These are phyloP conservation scores for Axinella damicornis DNA, from an alignment of 37 sponge, comb jelly and placozoan species.

Conservation along the genomic window DNA sequence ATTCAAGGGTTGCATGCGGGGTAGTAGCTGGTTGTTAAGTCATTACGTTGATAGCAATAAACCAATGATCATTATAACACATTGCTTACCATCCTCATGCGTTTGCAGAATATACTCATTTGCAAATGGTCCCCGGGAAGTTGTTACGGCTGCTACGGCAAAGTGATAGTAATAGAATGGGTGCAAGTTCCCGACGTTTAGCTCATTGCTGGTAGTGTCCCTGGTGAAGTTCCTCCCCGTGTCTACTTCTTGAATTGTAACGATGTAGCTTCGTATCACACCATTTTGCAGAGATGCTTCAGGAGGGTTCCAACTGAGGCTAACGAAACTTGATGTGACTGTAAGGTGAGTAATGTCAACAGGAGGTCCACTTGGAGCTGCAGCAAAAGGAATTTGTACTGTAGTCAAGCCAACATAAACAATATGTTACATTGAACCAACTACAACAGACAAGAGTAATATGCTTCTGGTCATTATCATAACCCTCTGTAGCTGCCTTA, in stretches of 20 bases:
- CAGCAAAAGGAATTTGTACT: no score
- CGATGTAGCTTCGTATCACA: constrained; percentile 12
- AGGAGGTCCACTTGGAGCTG: constrained; percentile 29
- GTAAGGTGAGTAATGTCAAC: neutral
- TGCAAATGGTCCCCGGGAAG: neutral
- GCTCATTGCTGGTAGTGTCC: neutral
- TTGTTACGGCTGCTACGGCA: neutral
- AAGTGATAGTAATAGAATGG: neutral
- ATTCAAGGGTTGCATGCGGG: no score
- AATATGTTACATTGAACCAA: no score
- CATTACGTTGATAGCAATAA: no score
- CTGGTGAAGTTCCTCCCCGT: neutral
- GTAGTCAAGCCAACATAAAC: no score
- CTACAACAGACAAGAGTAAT: no score
- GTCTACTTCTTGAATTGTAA: constrained; percentile 5
- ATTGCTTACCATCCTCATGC: constrained; percentile 37
- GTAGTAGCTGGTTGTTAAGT: no score
- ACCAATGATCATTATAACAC: no score
- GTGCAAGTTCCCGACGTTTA: constrained; percentile 3
- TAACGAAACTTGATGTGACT: constrained; percentile 15
- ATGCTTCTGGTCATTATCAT: no score
- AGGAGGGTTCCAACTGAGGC: constrained; percentile 24
- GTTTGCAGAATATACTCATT: constrained; percentile 2
- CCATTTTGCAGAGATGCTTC: constrained; percentile 33
- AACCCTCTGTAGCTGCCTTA: no score